Base-by-base conservation (phyloP, 2,797 vertebrate genomes). In the Cirrhinus molitorella region DNA sequence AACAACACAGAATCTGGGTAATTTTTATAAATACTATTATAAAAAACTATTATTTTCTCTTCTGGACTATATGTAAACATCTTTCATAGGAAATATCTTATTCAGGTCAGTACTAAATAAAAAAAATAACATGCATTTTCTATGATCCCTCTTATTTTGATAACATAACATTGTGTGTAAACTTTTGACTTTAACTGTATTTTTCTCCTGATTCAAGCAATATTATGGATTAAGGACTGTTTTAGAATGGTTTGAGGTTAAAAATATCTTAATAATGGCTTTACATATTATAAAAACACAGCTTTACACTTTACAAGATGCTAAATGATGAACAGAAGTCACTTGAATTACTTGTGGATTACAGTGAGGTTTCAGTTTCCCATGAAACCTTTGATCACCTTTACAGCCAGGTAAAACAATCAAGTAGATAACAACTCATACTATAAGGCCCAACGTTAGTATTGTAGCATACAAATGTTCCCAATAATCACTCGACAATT, bases 381-480 rank as follows among this genome's bases (percentile, higher is more conserved):
- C 76, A 80, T 83, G 61, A 75, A 75, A 71, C 63, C 53, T 63
- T 75, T 28, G 68, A 72, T 61, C n/a, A 78, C 23, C 19, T 31
- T 79, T 28, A 66, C 25, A 47, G 49, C 70, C 51, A 66, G 65
- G 51, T 51, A 85, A 13, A 77, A 49, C 72, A 9, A n/a, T 6
- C 4, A 40, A 65, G 59, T 25, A 65, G 25, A 55, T n/a, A 31
- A 81, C 17, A n/a, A 71, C 45, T 81, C 61, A 83, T 76, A 75
- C 70, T 37, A n/a, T 79, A 81, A 84, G 55, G 61, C 63, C 28
- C 31, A 57, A 25, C 0, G 47, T 63, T 57, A 70, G 79, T 80
- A 80, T 57, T 70, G 66, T 63, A 73, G 75, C 67, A 80, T 67
- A 79, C 49, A 86, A 71, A 84, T 9, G 67, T 75, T 55, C 57